Evolutionary conservation across 2,113 vertebrate species (phyloP).

Genomic region (Daphoenositta chrysoptera): DNA sequence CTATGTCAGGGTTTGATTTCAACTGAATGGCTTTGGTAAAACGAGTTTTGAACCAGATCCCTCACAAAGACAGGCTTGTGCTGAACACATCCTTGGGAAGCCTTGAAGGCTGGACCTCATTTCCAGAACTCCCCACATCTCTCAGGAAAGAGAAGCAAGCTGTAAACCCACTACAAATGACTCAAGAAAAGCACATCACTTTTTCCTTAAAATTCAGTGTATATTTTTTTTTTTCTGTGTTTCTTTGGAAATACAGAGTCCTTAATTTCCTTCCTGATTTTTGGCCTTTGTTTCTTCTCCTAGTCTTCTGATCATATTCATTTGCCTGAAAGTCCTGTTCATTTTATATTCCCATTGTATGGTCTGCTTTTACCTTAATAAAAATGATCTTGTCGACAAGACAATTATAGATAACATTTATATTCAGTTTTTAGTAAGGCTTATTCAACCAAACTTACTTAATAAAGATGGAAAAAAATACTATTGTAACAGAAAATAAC

Average conservation of each 20-base stretch:
- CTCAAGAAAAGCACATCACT: not conserved
- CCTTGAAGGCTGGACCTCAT: not conserved
- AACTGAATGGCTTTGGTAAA: not conserved
- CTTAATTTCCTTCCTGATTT: not conserved
- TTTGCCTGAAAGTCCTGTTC: not conserved
- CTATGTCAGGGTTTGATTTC: not conserved
- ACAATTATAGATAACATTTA: not conserved
- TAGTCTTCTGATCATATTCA: not conserved
- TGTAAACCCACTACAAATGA: not conserved
- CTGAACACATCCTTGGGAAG: not conserved
- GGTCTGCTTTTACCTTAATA: not conserved
- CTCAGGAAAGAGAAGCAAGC: not conserved
- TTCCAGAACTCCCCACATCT: accelerated
- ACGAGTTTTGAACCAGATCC: not conserved
- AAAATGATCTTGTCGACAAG: not conserved
- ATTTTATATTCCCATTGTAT: not conserved
- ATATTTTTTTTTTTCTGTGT: not conserved
- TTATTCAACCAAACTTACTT: not conserved
- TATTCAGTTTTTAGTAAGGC: not conserved
- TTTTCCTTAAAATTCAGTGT: not conserved
- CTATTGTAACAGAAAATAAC: not conserved
- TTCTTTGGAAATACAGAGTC: not conserved
- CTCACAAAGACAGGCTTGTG: accelerated
- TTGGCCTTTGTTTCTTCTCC: not conserved
- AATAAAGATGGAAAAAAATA: not conserved